phyloP scores from a whole-genome alignment of 2,113 vertebrate species.

The Python bivittatus region DNA sequence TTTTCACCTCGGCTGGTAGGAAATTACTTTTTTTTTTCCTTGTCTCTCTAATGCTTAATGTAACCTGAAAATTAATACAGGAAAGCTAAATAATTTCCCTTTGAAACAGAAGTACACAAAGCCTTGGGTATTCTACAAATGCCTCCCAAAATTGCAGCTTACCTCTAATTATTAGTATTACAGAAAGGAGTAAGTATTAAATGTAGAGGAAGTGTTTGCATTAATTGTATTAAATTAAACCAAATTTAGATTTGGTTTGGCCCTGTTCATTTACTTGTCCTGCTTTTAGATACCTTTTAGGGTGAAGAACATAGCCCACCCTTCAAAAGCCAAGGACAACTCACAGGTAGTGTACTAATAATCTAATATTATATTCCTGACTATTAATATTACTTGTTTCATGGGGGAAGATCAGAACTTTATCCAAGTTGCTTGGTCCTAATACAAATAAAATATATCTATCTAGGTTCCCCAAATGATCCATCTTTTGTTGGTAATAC shows the following conservation, averaged over 20 bases:
- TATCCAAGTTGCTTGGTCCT: neutral
- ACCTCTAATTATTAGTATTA: neutral
- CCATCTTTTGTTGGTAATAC: neutral
- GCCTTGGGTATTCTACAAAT: neutral
- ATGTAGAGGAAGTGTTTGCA: neutral
- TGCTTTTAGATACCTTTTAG: neutral
- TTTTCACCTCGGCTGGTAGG: neutral
- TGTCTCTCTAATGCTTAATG: neutral
- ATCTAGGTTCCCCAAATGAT: neutral
- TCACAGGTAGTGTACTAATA: neutral
- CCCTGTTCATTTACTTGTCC: neutral
- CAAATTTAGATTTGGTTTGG: neutral
- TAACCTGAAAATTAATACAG: neutral
- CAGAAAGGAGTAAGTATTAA: neutral
- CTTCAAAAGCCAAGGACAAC: neutral
- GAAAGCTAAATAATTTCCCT: neutral
- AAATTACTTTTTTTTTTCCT: neutral
- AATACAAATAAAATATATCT: neutral
- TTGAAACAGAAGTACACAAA: neutral
- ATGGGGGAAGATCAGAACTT: neutral
- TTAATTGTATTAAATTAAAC: neutral
- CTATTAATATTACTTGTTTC: neutral
- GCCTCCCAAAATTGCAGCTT: neutral
- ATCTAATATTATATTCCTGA: neutral
- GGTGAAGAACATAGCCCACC: neutral